Evolutionary conservation across 2,797 vertebrate genomes (phyloP).

Genomic region (Enteromius radiatus): DNA sequence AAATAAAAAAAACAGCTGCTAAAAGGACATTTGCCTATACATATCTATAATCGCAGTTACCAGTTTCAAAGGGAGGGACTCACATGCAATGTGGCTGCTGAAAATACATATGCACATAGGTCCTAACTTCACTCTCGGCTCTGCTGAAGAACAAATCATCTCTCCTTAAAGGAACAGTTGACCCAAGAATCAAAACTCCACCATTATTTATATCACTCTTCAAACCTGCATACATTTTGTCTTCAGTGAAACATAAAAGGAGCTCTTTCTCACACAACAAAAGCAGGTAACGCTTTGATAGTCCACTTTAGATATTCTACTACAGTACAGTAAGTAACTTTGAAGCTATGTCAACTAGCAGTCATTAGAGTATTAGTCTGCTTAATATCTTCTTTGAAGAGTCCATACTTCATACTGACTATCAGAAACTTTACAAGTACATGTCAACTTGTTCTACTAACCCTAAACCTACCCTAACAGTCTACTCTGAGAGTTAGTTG

Average conservation of each 20-base stretch:
- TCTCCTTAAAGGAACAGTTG: neutral
- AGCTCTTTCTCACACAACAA: too few relatives aligned
- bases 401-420: too few relatives aligned
- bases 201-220: neutral
- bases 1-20: neutral
- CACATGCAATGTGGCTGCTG: neutral
- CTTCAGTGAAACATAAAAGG: conserved; percentile 1
- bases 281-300: too few relatives aligned
- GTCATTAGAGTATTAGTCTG: too few relatives aligned
- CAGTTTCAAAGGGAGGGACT: neutral
- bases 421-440: too few relatives aligned
- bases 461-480: too few relatives aligned
- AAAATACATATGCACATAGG: neutral
- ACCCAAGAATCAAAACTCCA: neutral
- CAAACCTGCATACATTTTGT: neutral
- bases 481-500: too few relatives aligned
- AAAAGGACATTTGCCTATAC: neutral
- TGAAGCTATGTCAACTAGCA: too few relatives aligned
- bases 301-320: too few relatives aligned
- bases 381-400: too few relatives aligned
- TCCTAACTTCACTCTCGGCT: neutral
- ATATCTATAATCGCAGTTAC: neutral
- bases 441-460: too few relatives aligned
- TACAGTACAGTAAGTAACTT: too few relatives aligned
- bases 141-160: neutral